A percentile compares a stretch with the other conserved stretches of the same genome.
Evolutionary conservation across 1,140 invertebrate species (phyloP).

Genomic region (Musca domestica): DNA sequence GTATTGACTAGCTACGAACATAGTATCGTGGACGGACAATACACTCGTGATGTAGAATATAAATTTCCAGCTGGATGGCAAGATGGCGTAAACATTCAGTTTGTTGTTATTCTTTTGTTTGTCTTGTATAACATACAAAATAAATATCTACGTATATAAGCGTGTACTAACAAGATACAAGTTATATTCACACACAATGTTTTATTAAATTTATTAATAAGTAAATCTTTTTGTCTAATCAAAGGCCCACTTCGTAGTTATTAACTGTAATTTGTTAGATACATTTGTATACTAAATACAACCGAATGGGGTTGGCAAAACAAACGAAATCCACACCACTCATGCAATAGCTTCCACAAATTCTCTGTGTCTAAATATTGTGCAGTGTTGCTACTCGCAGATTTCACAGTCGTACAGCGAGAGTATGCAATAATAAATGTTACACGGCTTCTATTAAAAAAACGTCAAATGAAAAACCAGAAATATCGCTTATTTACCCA

Average conservation of each 20-base stretch:
- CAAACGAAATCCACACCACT: neutral
- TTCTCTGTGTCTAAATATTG: neutral
- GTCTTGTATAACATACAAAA: neutral
- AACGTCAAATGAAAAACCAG: too few relatives aligned
- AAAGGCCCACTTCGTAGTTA: too few relatives aligned
- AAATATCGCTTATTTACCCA: too few relatives aligned
- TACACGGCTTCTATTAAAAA: too few relatives aligned
- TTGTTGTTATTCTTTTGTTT: neutral
- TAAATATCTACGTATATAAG: neutral
- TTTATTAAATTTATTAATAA: too few relatives aligned
- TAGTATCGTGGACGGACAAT: neutral
- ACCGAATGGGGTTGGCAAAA: neutral
- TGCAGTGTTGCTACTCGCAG: too few relatives aligned
- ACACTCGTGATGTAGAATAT: constrained; percentile 3
- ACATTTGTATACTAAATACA: neutral
- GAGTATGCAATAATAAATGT: too few relatives aligned
- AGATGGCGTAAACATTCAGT: constrained; percentile 2
- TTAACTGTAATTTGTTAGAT: neutral
- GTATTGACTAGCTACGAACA: too few relatives aligned
- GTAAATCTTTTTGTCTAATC: too few relatives aligned
- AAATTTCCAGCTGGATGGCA: neutral
- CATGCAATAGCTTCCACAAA: neutral
- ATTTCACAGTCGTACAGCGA: too few relatives aligned
- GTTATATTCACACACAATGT: too few relatives aligned
- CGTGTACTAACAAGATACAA: too few relatives aligned